Conservation (phyloP, 2,113 vertebrate genomes). For the Eleginops maclovinus region DNA sequence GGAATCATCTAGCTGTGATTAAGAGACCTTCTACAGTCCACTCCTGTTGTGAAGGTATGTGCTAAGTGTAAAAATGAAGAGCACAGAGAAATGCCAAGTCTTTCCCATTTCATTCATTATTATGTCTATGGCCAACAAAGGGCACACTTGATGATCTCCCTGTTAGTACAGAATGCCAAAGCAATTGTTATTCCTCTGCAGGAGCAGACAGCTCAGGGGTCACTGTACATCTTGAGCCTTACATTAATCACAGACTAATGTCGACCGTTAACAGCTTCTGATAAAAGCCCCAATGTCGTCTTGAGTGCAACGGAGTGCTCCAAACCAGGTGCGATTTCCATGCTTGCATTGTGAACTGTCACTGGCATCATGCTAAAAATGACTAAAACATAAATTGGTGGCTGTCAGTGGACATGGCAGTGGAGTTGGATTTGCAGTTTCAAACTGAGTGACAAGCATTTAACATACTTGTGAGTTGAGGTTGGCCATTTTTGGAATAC, state of each 20-base stretch:
- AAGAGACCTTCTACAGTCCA: background rate
- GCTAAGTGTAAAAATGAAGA: constrained; percentile 4
- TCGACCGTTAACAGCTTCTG: constrained; percentile 25
- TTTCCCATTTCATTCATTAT: constrained; percentile 57
- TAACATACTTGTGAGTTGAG: constrained; percentile 91
- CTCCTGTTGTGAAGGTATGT: constrained; percentile 21
- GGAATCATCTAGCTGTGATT: background rate
- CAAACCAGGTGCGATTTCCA: constrained; percentile 57
- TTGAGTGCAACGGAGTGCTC: constrained; percentile 42
- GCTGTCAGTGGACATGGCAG: constrained; percentile 49
- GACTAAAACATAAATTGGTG: constrained; percentile 52
- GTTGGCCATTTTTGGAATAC: constrained; percentile 89
- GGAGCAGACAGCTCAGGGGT: constrained; percentile 20
- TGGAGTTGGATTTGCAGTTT: constrained; percentile 46
- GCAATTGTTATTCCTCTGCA: constrained; percentile 9
- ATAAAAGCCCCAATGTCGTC: constrained; percentile 20
- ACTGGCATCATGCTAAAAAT: constrained; percentile 66
- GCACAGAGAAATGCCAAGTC: constrained; percentile 41
- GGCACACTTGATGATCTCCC: constrained; percentile 26
- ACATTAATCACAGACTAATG: constrained; percentile 8
- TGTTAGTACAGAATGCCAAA: constrained; percentile 47
- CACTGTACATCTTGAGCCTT: constrained; percentile 14
- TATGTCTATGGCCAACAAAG: constrained; percentile 28
- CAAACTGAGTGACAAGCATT: constrained; percentile 38
- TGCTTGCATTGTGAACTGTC: constrained; percentile 58